phyloP scores from a whole-genome alignment of 2,113 vertebrate species.

The Cyprinus carpio region DNA sequence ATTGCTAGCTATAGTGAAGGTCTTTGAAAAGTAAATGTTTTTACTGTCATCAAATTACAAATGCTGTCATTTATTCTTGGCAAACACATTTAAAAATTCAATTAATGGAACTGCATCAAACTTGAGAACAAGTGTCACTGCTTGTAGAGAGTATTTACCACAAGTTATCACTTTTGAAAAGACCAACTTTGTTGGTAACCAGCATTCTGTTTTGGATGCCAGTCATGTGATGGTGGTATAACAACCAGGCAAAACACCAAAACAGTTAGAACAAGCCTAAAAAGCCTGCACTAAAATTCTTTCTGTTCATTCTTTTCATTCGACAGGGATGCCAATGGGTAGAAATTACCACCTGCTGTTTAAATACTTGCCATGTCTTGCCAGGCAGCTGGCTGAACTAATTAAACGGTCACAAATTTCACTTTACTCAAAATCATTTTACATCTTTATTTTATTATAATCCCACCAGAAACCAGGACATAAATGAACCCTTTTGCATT shows the following conservation, averaged over 20 bases:
- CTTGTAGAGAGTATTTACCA: background rate
- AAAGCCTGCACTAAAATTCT: background rate
- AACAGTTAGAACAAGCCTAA: background rate
- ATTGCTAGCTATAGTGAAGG: background rate
- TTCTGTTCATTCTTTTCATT: background rate
- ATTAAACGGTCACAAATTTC: conserved; percentile 30
- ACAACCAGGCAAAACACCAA: background rate
- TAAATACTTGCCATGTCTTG: background rate
- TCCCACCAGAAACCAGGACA: conserved; percentile 11
- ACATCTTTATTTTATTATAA: conserved; percentile 9
- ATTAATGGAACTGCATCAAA: background rate
- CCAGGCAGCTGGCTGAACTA: background rate
- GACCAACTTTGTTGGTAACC: background rate
- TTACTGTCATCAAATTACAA: background rate
- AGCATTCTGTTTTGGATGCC: background rate
- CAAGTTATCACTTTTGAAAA: background rate
- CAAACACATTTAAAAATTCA: background rate
- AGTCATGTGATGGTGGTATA: background rate
- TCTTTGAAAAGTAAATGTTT: background rate
- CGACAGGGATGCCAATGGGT: background rate
- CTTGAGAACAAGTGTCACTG: background rate
- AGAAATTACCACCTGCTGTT: background rate
- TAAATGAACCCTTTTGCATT: conserved; percentile 27
- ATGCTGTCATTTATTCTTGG: background rate
- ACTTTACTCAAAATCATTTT: background rate